These are phyloP conservation scores for Cephus runcator DNA, from an alignment of 2,888 invertebrate genomes.

Conservation along the genomic window DNA sequence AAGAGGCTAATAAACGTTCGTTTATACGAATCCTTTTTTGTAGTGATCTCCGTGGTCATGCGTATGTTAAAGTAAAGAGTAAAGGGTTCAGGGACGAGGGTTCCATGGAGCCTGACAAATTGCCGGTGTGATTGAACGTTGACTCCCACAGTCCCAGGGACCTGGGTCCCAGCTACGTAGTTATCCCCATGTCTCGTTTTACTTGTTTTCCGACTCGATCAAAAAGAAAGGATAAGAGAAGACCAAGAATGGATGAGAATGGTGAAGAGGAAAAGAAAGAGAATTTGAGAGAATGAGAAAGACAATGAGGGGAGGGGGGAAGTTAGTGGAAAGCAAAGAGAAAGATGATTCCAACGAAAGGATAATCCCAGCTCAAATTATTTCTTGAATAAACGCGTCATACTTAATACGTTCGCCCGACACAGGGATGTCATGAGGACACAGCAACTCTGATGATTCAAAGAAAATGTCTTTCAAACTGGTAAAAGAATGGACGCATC, in stretches of 20 bases:
- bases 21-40: constrained; percentile 5
- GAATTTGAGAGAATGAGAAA: not conserved
- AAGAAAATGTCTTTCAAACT: not conserved
- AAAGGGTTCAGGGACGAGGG: not conserved
- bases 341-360: not conserved
- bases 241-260: constrained; percentile 2
- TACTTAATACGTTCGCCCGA: not conserved
- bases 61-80: not conserved
- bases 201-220: constrained; percentile 1
- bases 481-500: not conserved
- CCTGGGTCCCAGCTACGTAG: not conserved
- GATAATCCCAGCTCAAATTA: constrained; percentile 1
- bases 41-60: not conserved
- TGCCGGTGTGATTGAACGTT: constrained; percentile 24
- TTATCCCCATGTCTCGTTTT: not conserved
- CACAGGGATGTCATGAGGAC: not conserved
- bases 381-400: not conserved
- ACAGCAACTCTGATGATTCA: not conserved
- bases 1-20: not conserved
- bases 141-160: constrained; percentile 18
- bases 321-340: not conserved
- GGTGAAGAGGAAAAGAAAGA: not conserved
- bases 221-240: constrained; percentile 4
- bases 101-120: constrained; percentile 15
- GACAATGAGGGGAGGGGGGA: not conserved